phyloP scores from a whole-genome alignment of 2,797 vertebrate species.

The Euphonia xanthogaster region DNA sequence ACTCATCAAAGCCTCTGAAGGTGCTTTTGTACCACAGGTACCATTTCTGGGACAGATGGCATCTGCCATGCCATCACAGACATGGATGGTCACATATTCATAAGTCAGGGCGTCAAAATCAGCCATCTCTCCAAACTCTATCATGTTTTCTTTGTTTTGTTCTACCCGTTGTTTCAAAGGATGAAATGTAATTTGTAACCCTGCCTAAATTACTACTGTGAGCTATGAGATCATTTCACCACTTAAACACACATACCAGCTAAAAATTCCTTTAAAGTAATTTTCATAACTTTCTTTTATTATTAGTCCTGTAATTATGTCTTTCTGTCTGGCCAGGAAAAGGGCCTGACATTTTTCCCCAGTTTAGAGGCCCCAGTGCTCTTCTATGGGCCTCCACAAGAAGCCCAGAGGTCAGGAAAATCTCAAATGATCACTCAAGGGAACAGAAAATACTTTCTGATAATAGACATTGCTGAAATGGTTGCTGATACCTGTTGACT shows the following conservation, averaged over 20 bases:
- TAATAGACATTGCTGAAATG: not conserved
- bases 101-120: not conserved
- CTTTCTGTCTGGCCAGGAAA: not conserved
- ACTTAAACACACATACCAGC: not conserved
- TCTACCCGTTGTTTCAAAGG: not conserved
- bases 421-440: not conserved
- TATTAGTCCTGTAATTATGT: conserved; percentile 7
- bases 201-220: not conserved
- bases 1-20: not conserved
- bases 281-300: conserved; percentile 3
- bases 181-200: not conserved
- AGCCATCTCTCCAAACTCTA: not conserved
- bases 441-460: not conserved
- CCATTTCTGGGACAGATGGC: not conserved
- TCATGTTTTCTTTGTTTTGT: not conserved
- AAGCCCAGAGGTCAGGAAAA: not conserved
- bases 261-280: not conserved
- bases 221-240: not conserved
- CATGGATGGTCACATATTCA: not conserved
- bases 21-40: not conserved
- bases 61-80: not conserved
- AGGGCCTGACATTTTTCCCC: not conserved
- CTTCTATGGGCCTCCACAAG: not conserved
- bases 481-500: not conserved
- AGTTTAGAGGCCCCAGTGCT: not conserved